Conservation (phyloP, 2,888 invertebrate species). For the Crepidodera aurea region DNA sequence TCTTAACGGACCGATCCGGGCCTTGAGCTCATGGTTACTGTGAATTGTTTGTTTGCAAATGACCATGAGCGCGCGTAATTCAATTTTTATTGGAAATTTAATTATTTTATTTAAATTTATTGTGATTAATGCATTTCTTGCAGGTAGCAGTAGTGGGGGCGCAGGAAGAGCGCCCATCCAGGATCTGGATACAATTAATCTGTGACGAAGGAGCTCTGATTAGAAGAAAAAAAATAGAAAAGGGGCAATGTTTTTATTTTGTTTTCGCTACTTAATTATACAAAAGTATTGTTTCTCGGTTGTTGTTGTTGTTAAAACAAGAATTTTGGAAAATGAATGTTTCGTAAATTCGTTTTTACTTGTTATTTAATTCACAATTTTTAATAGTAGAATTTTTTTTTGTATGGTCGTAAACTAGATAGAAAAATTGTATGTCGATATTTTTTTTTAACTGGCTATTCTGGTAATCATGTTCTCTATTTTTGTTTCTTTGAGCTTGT, state of each 20-base stretch:
- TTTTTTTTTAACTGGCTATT: not conserved
- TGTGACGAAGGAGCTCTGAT: slow-evolving; percentile 57
- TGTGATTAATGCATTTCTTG: too few species aligned
- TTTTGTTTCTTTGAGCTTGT: not conserved
- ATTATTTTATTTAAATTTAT: too few species aligned
- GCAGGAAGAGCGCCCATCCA: slow-evolving; percentile 71
- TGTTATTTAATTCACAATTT: not conserved
- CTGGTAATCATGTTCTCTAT: not conserved
- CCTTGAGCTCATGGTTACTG: too few species aligned
- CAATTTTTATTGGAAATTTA: too few species aligned
- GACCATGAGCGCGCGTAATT: too few species aligned
- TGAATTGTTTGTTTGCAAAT: too few species aligned
- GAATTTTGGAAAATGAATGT: slow-evolving; percentile 18
- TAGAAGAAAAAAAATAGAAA: slow-evolving; percentile 6
- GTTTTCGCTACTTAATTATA: slow-evolving; percentile 38
- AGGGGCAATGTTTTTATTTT: slow-evolving; percentile 3
- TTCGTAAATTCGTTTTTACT: slow-evolving; percentile 1
- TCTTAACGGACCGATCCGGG: too few species aligned
- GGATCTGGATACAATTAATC: slow-evolving; percentile 77
- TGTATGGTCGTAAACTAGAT: too few species aligned
- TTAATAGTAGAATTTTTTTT: not conserved
- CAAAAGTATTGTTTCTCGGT: slow-evolving; percentile 27
- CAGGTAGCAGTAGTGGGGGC: slow-evolving; percentile 39
- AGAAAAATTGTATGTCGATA: not conserved
- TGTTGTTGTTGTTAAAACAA: slow-evolving; percentile 15